Conservation (phyloP, 2,888 invertebrate species). For the Branchipolynoe longqiensis region DNA sequence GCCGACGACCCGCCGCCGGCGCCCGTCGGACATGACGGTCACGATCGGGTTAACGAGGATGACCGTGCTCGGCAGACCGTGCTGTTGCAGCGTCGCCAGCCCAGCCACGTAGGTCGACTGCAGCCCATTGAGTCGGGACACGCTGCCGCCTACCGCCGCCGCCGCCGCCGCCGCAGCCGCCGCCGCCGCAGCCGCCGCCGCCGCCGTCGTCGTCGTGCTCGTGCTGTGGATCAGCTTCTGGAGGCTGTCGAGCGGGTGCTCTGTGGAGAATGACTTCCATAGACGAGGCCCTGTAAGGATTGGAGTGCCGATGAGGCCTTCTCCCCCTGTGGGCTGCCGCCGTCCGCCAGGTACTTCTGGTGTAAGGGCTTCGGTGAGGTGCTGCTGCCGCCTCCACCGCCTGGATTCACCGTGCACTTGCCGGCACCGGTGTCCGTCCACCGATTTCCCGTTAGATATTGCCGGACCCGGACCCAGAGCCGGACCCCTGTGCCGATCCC, state of each 20-base stretch:
- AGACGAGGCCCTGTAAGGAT: constrained; percentile 79
- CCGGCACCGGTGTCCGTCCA: no score
- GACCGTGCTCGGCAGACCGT: constrained; percentile 65
- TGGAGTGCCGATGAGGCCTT: constrained; percentile 74
- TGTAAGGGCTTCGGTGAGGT: constrained; percentile 1
- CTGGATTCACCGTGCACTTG: no score
- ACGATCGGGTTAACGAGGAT: constrained; percentile 69
- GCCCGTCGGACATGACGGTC: constrained; percentile 63
- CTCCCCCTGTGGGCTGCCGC: constrained; percentile 58
- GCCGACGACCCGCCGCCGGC: constrained; percentile 24
- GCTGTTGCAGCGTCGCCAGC: constrained; percentile 50
- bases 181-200: no score
- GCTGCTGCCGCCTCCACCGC: no score
- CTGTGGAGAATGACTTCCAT: constrained; percentile 75
- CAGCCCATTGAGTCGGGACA: constrained; percentile 27
- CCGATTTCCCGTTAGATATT: neutral
- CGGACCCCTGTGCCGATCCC: no score
- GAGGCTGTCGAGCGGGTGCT: constrained; percentile 95
- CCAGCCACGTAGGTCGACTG: constrained; percentile 46
- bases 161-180: no score
- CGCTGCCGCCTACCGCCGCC: no score
- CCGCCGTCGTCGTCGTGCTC: constrained; percentile 87
- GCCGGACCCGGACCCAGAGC: no score
- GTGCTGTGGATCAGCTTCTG: constrained; percentile 98
- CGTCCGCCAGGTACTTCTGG: constrained; percentile 63